These are phyloP conservation scores for Caenorhabditis uteleia DNA, from an alignment of 2,888 invertebrate species.

Conservation along the genomic window DNA sequence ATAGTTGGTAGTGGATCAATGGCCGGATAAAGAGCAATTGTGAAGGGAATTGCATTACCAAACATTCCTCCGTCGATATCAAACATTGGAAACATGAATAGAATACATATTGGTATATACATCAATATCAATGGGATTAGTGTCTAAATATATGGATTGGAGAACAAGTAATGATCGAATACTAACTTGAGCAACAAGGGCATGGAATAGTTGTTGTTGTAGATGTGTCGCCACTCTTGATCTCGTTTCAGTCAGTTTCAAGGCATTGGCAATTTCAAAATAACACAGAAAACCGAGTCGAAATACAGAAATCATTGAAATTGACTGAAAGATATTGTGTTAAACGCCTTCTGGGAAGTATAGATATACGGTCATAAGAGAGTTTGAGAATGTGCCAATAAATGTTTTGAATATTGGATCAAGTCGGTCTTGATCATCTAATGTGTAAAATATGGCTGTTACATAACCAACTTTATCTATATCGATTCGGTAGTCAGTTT, in stretches of 20 bases:
- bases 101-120: slow-evolving; percentile 20
- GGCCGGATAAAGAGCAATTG: slow-evolving; percentile 18
- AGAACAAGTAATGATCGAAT: too few species aligned
- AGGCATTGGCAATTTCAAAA: slow-evolving; percentile 4
- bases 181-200: slow-evolving; percentile 13
- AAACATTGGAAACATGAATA: slow-evolving; percentile 24
- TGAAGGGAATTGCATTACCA: slow-evolving; percentile 6
- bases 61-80: slow-evolving; percentile 7
- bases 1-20: slow-evolving; percentile 6
- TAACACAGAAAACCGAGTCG: slow-evolving; percentile 16
- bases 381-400: too few species aligned
- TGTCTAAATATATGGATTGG: too few species aligned
- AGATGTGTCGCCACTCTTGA: slow-evolving; percentile 5
- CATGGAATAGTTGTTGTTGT: slow-evolving; percentile 24
- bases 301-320: slow-evolving; percentile 10
- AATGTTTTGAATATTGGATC: too few species aligned
- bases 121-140: slow-evolving; percentile 18
- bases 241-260: neutral
- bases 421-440: too few species aligned
- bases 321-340: neutral
- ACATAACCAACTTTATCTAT: too few species aligned
- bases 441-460: too few species aligned
- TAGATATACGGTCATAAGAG: too few species aligned
- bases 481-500: too few species aligned
- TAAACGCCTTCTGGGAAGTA: too few species aligned